Percentiles rank a stretch among this genome's conserved stretches.
Conservation (phyloP, 2,888 invertebrate species). For the Fragum whitleyi region DNA sequence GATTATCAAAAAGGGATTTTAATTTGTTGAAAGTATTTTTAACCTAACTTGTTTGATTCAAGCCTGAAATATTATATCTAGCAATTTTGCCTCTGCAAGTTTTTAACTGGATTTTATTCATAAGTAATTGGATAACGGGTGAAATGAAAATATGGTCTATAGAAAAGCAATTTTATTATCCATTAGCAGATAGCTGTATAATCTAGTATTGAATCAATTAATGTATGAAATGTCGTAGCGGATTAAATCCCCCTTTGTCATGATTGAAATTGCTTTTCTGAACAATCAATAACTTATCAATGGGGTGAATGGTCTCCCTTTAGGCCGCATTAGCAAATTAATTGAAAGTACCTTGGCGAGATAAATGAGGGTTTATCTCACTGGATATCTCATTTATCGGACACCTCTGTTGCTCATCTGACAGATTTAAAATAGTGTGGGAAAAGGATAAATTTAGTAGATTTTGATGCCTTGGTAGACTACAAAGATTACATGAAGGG, state of each 20-base stretch:
- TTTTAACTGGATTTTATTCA: conserved; percentile 1
- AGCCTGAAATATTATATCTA: not conserved
- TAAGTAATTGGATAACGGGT: not conserved
- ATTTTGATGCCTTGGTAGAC: too few relatives aligned
- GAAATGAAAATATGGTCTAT: conserved; percentile 4
- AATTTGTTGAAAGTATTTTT: too few relatives aligned
- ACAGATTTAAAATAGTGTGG: not conserved
- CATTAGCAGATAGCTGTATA: conserved; percentile 23
- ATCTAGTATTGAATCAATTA: conserved; percentile 28
- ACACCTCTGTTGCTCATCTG: not conserved
- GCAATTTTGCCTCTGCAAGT: not conserved
- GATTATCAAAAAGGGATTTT: too few relatives aligned
- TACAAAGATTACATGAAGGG: too few relatives aligned
- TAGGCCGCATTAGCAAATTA: conserved; percentile 10
- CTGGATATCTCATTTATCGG: not conserved
- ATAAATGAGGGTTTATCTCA: not conserved
- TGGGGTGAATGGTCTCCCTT: conserved; percentile 17
- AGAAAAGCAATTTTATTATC: conserved; percentile 21
- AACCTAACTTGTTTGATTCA: too few relatives aligned
- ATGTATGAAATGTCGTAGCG: conserved; percentile 18
- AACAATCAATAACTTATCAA: conserved; percentile 47
- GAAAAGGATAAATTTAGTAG: not conserved
- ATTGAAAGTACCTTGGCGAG: not conserved
- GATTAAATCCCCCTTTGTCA: conserved; percentile 25
- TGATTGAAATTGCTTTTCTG: conserved; percentile 26